A percentile compares a stretch with the other conserved stretches of the same genome.
Conservation (phyloP, 2,888 invertebrate genomes). For the Drosophila anceps region DNA sequence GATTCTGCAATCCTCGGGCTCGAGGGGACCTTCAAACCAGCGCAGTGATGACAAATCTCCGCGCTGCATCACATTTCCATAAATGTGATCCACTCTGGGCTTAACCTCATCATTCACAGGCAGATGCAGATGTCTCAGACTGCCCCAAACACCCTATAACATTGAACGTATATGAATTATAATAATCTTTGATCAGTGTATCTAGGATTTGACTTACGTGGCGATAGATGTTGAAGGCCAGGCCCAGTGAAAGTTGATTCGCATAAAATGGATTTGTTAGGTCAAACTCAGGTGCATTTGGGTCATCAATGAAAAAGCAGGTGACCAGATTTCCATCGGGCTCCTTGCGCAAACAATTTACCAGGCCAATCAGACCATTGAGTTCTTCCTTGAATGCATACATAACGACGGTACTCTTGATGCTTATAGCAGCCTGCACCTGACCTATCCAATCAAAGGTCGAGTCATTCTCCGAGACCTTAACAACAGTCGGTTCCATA, state of each 20-base stretch:
- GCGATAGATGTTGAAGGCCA: slow-evolving; percentile 92
- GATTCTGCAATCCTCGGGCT: slow-evolving; percentile 86
- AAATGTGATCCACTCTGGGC: slow-evolving; percentile 88
- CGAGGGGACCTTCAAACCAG: slow-evolving; percentile 91
- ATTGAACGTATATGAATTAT: not conserved
- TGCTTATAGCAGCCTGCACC: slow-evolving; percentile 74
- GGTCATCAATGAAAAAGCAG: slow-evolving; percentile 88
- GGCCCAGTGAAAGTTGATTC: slow-evolving; percentile 89
- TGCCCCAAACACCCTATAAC: slow-evolving; percentile 87
- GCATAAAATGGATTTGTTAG: slow-evolving; percentile 88
- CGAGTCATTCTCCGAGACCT: slow-evolving; percentile 73
- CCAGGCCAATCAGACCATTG: slow-evolving; percentile 94
- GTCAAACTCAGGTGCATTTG: slow-evolving; percentile 89
- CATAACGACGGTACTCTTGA: slow-evolving; percentile 86
- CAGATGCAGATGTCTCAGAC: slow-evolving; percentile 92
- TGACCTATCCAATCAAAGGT: slow-evolving; percentile 81
- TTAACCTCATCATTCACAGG: slow-evolving; percentile 84
- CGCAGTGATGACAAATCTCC: slow-evolving; percentile 94
- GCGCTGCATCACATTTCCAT: slow-evolving; percentile 90
- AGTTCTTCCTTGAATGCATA: slow-evolving; percentile 89
- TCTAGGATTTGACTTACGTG: slow-evolving; percentile 82
- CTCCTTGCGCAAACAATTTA: slow-evolving; percentile 94
- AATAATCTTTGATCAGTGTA: not conserved
- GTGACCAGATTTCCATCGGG: slow-evolving; percentile 89
- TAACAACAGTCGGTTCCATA: slow-evolving; percentile 64